Evolutionary conservation across 2,888 invertebrate genomes (phyloP).

Genomic region (Aphelenchoides bicaudatus): DNA sequence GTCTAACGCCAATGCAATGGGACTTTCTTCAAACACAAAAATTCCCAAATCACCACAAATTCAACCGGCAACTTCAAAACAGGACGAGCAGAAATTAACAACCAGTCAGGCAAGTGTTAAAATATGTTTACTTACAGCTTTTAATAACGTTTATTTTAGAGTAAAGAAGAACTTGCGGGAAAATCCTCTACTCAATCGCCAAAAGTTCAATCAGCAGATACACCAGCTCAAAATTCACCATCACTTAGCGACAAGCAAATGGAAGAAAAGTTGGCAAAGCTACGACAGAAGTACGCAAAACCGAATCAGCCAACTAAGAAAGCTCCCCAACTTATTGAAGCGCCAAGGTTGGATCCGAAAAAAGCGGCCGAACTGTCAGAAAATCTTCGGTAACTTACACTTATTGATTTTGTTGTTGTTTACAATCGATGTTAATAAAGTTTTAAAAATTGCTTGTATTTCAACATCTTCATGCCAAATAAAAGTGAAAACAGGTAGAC

Average conservation of each 20-base stretch:
- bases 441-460: no score
- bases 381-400: conserved; percentile 11
- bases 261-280: conserved; percentile 25
- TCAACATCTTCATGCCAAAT: no score
- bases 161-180: not conserved
- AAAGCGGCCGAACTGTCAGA: conserved; percentile 8
- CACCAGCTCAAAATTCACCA: not conserved
- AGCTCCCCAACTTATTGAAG: conserved; percentile 9
- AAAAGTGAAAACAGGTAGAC: no score
- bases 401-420: no score
- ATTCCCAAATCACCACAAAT: not conserved
- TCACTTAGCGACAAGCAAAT: conserved; percentile 5
- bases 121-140: no score
- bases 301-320: conserved; percentile 9
- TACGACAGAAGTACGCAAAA: conserved; percentile 24
- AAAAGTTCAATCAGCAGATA: not conserved
- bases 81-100: not conserved
- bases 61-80: not conserved
- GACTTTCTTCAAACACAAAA: not conserved
- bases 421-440: no score
- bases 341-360: conserved; percentile 1
- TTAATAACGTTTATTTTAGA: not conserved
- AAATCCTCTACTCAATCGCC: not conserved
- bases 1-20: conserved; percentile 4
- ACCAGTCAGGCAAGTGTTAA: not conserved